Evolutionary conservation across 2,113 vertebrate genomes (phyloP), one percentile per base, ranked within the genome.

Genomic region (Galemys pyrenaicus): DNA sequence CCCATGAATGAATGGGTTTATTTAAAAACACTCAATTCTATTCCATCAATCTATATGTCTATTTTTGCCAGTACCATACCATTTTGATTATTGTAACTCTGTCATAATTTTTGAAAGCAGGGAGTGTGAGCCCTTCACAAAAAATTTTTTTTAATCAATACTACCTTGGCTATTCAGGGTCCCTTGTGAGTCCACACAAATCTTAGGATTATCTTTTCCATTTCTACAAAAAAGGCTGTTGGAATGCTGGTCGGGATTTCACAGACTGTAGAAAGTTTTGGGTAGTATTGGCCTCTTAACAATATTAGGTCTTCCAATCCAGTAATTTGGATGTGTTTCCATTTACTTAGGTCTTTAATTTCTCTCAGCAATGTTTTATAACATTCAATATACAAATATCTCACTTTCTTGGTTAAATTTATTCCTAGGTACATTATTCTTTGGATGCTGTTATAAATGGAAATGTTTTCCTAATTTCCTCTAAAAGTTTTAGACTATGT

Each of bases 391-490:
- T 62, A 88, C 22, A 82, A 10, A 35, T 73, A 39, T 83, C 46
- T 94, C 65, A 84, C 12, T 24, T 49, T 4, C 28, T 58, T 74
- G 78, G 56, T 65, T 79, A 71, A 71, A 37, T 54, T 84, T 92
- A 64, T 56, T 71, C 11, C 32, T 56, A 78, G 32, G 24, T 56
- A 20, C 67, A 65, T 95, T 71, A 71, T 37, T 88, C 44, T 64
- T 62, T 46, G 32, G 54, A 32, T 62, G 16, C 19, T 78, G 51
- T 78, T 83, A 2, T 39, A 91, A 85, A 87, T 26, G 2, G n/a
- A 92, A 77, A 44, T 60, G 11, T 85, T 93, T 83, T 80, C 83
- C 68, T 65, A 15, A 49, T 12, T 95, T 87, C 39, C 30, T 58
- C 41, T 83, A 35, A 83, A 62, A 37, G 12, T n/a, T 70, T 71